Percentiles rank a stretch among this genome's conserved stretches.
phyloP scores from a whole-genome alignment of 1,140 invertebrate species.

The Drosophila oshimai region DNA sequence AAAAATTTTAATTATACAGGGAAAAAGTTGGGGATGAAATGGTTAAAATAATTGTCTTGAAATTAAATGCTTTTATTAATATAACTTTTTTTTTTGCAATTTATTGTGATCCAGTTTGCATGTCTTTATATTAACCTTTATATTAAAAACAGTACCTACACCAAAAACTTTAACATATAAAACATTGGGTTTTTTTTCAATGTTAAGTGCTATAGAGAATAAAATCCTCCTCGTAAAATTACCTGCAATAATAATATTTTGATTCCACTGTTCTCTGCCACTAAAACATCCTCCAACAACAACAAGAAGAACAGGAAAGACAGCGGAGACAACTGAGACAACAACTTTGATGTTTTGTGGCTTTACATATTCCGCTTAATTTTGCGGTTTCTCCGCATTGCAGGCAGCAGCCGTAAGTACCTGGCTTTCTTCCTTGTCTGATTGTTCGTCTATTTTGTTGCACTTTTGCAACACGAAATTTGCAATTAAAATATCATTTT shows the following conservation, averaged over 20 bases:
- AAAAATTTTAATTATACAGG: no score
- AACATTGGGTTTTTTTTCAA: no score
- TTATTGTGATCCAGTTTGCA: no score
- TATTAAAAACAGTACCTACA: no score
- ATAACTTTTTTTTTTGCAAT: no score
- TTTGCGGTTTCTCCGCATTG: not conserved
- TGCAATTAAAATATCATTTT: slow-evolving; percentile 54
- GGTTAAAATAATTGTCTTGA: no score
- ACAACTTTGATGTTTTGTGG: slow-evolving; percentile 25
- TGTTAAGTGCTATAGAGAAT: no score
- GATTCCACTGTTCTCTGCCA: not conserved
- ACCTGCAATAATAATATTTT: not conserved
- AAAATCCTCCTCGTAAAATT: no score
- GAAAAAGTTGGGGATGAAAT: no score
- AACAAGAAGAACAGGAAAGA: not conserved
- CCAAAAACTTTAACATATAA: no score
- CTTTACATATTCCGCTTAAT: not conserved
- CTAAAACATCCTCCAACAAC: not conserved
- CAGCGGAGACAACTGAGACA: not conserved
- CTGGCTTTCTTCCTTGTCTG: not conserved
- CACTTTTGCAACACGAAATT: not conserved
- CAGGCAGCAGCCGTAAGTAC: not conserved
- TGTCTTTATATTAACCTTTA: no score
- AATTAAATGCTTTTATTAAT: no score
- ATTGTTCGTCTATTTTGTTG: not conserved